These are phyloP conservation scores for Rugalucina vietnamica DNA, from an alignment of 2,888 invertebrate species.

Conservation along the genomic window DNA sequence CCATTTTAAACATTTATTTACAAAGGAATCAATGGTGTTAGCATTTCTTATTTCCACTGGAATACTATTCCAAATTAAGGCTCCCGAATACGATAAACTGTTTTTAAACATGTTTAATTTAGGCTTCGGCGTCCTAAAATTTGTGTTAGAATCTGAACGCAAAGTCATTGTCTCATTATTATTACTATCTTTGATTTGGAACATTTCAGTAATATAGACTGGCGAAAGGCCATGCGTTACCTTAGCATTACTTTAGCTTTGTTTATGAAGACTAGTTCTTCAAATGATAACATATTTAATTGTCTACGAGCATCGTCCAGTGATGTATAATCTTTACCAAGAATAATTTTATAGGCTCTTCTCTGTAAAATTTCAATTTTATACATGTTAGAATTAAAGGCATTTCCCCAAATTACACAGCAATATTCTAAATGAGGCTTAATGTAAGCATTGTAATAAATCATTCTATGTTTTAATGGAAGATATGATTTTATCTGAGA, in stretches of 20 bases:
- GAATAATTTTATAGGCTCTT: background rate
- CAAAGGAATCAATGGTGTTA: too few relatives aligned
- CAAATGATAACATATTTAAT: slow-evolving; percentile 3
- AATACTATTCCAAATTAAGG: too few relatives aligned
- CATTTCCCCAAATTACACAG: background rate
- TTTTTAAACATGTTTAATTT: too few relatives aligned
- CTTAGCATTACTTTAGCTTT: background rate
- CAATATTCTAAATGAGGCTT: background rate
- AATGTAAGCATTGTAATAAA: background rate
- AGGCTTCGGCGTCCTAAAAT: too few relatives aligned
- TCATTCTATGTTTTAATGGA: background rate
- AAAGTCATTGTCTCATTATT: too few relatives aligned
- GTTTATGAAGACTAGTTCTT: background rate
- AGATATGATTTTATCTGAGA: background rate
- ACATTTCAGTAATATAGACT: background rate
- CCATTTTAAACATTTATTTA: too few relatives aligned
- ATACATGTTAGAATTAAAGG: background rate
- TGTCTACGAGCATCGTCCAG: background rate
- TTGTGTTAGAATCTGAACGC: too few relatives aligned
- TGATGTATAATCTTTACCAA: background rate
- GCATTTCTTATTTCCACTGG: too few relatives aligned
- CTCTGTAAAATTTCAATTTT: background rate
- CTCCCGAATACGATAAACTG: too few relatives aligned
- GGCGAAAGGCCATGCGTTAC: background rate
- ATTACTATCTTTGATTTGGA: too few relatives aligned